A percentile compares a stretch with the other conserved stretches of the same genome.
Conservation (phyloP, 1,140 invertebrate species). For the Aricia agestis region DNA sequence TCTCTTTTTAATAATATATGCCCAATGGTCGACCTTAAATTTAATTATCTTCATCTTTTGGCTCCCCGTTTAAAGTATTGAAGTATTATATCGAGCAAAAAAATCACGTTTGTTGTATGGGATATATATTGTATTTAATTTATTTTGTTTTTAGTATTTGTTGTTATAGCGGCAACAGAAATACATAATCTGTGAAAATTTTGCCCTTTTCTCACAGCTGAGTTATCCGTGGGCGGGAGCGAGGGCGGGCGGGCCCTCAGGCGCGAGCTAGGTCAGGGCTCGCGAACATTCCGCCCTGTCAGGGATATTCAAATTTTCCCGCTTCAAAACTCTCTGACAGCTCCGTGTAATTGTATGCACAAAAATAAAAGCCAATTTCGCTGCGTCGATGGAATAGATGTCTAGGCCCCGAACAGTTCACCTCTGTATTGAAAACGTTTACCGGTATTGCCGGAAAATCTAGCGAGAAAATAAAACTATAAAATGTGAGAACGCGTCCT, state of each 20-base stretch:
- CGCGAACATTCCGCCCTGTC: not conserved
- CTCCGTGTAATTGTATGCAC: not conserved
- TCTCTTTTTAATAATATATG: too few species aligned
- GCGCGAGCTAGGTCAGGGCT: not conserved
- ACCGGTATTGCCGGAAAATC: not conserved
- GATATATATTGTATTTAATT: too few species aligned
- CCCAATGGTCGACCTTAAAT: too few species aligned
- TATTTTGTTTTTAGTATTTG: too few species aligned
- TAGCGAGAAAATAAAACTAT: not conserved
- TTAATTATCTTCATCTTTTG: too few species aligned
- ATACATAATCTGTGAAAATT: too few species aligned
- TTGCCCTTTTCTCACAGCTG: not conserved
- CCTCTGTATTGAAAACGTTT: conserved; percentile 1
- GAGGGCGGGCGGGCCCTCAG: too few species aligned
- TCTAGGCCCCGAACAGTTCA: not conserved
- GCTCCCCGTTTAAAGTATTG: too few species aligned
- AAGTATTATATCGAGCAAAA: too few species aligned
- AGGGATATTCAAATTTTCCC: not conserved
- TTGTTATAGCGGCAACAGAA: too few species aligned
- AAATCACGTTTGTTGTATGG: too few species aligned
- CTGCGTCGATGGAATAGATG: not conserved
- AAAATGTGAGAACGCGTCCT: not conserved
- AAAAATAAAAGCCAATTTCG: not conserved
- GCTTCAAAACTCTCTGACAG: conserved; percentile 2
- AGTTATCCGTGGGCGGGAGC: not conserved